Conservation (phyloP, 2,797 vertebrate species). For the Pipistrellus nathusii region DNA sequence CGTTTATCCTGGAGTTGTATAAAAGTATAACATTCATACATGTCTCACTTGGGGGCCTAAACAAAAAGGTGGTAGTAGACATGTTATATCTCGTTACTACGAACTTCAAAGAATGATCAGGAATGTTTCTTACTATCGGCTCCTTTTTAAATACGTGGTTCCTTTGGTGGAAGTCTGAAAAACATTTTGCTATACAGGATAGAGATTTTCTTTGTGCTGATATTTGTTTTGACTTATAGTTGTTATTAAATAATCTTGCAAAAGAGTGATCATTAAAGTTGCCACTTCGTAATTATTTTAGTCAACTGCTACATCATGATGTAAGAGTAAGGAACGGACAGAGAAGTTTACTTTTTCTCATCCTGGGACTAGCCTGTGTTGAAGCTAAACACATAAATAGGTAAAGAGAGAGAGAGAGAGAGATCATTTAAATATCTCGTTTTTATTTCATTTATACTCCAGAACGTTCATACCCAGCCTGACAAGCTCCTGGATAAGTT, state of each 20-base stretch:
- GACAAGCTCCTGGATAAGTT: constrained; percentile 61
- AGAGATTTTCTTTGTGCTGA: constrained; percentile 36
- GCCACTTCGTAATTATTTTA: background rate
- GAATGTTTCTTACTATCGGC: background rate
- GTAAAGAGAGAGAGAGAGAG: background rate
- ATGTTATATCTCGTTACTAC: background rate
- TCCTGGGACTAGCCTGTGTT: background rate
- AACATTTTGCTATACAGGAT: constrained; percentile 9
- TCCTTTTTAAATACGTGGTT: constrained; percentile 1
- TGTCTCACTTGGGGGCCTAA: background rate
- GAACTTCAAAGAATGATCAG: constrained; percentile 6
- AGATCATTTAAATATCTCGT: background rate
- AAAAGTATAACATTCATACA: background rate
- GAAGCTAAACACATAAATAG: background rate
- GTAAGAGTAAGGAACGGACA: constrained; percentile 10
- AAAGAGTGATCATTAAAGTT: background rate
- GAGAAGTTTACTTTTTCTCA: background rate
- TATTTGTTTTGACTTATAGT: constrained; percentile 55
- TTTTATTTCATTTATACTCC: constrained; percentile 49
- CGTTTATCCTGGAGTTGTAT: constrained; percentile 31
- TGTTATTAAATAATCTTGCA: constrained; percentile 36
- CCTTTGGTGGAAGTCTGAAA: background rate
- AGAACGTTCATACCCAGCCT: constrained; percentile 18
- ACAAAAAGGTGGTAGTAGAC: background rate
- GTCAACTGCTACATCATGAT: background rate